Evolutionary conservation across 37 sponge, comb jelly and placozoan species (phyloP), one percentile per base, ranked within the genome.

Genomic region (Amphimedon queenslandica): DNA sequence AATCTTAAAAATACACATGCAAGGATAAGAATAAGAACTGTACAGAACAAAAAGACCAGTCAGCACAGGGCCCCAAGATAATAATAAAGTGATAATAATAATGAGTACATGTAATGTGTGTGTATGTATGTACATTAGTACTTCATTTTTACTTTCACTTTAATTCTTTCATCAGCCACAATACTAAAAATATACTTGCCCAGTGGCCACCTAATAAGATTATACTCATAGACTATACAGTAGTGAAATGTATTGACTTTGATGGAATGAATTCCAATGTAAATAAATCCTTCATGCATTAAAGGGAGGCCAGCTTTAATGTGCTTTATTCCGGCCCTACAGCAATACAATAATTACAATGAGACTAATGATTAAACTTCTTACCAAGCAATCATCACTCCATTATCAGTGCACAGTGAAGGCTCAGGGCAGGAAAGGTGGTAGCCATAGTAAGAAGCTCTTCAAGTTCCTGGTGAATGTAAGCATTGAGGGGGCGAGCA

Each of bases 341-440:
- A 78, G 28, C 28, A 8, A 5, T 8, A 20, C 20, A 6, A 32
- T 57, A 56, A 70, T 18, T 5, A n/a, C 16, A 27, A 27, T 51
- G 27, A 2, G 66, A 0, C n/a, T 23, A 8, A 8, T 4, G 3
- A 40, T 34, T 6, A 10, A n/a, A 1, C n/a, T 28, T 29, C 3
- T n/a, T 34, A 73, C 94, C 94, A 93, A 2, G 94, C 94, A 25
- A 93, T 86, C 94, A 93, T 93, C n/a, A 90, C 78, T 55, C 88
- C 94, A 64, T 93, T 93, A 67, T 93, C 91, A 1, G 87, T 82
- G 64, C 94, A 93, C 36, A 90, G 66, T 0, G 68, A 51, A 53
- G 80, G 87, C 23, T 87, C 80, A 2, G 94, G 94, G 40, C 35
- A 69, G 47, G 41, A 68, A 21, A 86, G 53, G 3, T 16, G 33